phyloP scores from a whole-genome alignment of 2,888 invertebrate genomes.

The Pammene aurita region DNA sequence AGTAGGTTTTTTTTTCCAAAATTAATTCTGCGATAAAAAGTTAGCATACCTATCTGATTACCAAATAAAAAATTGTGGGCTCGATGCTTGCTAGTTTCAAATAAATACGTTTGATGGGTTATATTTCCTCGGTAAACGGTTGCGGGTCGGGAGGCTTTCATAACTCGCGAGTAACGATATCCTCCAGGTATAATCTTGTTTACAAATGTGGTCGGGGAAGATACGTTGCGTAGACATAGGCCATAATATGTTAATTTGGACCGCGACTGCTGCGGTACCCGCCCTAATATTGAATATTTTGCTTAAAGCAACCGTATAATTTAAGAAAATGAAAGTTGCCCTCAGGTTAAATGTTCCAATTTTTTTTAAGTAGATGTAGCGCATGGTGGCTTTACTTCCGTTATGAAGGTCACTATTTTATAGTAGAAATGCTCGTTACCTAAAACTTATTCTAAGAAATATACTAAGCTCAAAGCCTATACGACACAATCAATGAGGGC shows the following conservation, averaged over 20 bases:
- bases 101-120: conserved; percentile 37
- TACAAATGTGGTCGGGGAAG: conserved; percentile 54
- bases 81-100: conserved; percentile 16
- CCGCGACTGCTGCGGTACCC: conserved; percentile 58
- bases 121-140: conserved; percentile 30
- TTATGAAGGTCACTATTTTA: background rate
- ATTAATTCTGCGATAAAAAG: too few relatives aligned
- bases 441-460: too few relatives aligned
- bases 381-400: background rate
- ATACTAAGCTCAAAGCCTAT: too few relatives aligned
- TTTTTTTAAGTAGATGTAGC: conserved; percentile 12
- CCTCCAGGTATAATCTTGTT: conserved; percentile 42
- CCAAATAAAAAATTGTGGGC: too few relatives aligned
- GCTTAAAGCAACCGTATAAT: conserved; percentile 62
- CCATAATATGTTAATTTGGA: conserved; percentile 69
- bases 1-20: too few relatives aligned
- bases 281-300: conserved; percentile 70
- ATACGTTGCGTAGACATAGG: conserved; percentile 56
- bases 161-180: conserved; percentile 56
- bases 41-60: too few relatives aligned
- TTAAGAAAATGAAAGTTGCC: conserved; percentile 59
- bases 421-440: too few relatives aligned
- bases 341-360: conserved; percentile 42
- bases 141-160: conserved; percentile 50
- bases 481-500: too few relatives aligned